These are phyloP conservation scores for Planiliza haematocheilus DNA, from an alignment of 2,113 vertebrate genomes.

Conservation along the genomic window DNA sequence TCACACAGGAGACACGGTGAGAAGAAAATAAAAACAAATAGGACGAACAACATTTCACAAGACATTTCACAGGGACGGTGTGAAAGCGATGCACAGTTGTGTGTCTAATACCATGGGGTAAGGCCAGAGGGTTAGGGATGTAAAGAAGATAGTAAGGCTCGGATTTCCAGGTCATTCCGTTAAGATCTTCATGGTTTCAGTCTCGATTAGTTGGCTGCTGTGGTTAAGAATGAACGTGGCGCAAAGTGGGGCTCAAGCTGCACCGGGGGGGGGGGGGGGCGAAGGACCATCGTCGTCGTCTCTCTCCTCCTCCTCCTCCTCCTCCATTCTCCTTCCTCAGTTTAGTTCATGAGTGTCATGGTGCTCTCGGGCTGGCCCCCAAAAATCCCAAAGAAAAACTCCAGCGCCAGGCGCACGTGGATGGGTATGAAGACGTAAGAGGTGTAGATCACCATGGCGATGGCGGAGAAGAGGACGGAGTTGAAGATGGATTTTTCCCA, in stretches of 20 bases:
- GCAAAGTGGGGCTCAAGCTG: constrained; percentile 3
- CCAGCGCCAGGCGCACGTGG: constrained; percentile 90
- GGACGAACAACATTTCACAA: constrained; percentile 46
- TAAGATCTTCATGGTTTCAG: constrained; percentile 55
- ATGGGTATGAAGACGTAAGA: constrained; percentile 96
- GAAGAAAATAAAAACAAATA: constrained; percentile 12
- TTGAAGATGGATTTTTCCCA: constrained; percentile 97
- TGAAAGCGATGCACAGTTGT: constrained; percentile 37
- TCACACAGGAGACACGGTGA: constrained; percentile 52
- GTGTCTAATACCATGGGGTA: constrained; percentile 60
- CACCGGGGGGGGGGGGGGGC: neutral
- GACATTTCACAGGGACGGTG: constrained; percentile 37
- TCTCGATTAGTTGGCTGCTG: constrained; percentile 3
- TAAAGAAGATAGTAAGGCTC: constrained; percentile 55
- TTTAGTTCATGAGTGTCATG: constrained; percentile 84
- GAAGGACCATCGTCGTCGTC: neutral
- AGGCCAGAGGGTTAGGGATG: constrained; percentile 51
- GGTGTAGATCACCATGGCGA: constrained; percentile 95
- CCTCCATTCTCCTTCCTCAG: neutral
- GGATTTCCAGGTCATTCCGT: constrained; percentile 47
- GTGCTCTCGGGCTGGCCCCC: constrained; percentile 84
- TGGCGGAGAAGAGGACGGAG: constrained; percentile 88
- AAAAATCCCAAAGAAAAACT: constrained; percentile 92
- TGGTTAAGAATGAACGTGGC: neutral
- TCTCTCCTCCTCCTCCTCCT: constrained; percentile 4